A percentile compares a stretch with the other conserved stretches of the same genome.
phyloP scores from a whole-genome alignment of 2,797 vertebrate species.

The Gallirallus australis region DNA sequence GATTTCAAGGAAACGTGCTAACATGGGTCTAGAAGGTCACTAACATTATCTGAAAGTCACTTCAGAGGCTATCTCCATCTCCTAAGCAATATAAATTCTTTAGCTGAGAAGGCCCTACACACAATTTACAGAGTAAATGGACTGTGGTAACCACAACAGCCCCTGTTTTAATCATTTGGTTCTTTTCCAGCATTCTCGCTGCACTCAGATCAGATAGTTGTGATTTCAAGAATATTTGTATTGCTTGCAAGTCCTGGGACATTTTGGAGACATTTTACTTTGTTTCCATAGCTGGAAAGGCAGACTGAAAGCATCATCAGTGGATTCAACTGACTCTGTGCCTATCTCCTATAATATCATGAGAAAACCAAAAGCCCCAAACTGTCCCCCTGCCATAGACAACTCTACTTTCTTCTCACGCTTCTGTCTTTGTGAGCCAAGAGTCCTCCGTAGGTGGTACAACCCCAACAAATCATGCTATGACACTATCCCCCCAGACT shows the following conservation, averaged over 20 bases:
- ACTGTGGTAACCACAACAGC: conserved; percentile 19
- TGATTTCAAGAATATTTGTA: neutral
- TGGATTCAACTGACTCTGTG: neutral
- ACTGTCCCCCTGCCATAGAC: neutral
- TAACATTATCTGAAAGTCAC: conserved; percentile 47
- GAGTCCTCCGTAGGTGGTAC: neutral
- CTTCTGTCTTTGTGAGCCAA: neutral
- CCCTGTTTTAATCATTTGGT: conserved; percentile 36
- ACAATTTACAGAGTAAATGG: conserved; percentile 38
- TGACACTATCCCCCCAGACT: neutral
- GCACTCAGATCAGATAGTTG: neutral
- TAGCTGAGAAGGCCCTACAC: conserved; percentile 29
- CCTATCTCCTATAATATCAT: neutral
- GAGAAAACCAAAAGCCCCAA: neutral
- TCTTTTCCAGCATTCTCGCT: neutral
- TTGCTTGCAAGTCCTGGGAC: neutral
- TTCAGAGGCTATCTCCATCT: conserved; percentile 15
- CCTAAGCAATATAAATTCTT: conserved; percentile 31
- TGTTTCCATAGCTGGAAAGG: neutral
- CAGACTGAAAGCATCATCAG: neutral
- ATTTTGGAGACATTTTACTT: neutral
- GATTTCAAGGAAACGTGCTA: conserved; percentile 34
- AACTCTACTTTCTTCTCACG: neutral
- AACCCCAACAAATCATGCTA: neutral
- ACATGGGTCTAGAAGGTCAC: conserved; percentile 27